Conservation (phyloP, 2,113 vertebrate genomes). For the Catagonus wagneri region DNA sequence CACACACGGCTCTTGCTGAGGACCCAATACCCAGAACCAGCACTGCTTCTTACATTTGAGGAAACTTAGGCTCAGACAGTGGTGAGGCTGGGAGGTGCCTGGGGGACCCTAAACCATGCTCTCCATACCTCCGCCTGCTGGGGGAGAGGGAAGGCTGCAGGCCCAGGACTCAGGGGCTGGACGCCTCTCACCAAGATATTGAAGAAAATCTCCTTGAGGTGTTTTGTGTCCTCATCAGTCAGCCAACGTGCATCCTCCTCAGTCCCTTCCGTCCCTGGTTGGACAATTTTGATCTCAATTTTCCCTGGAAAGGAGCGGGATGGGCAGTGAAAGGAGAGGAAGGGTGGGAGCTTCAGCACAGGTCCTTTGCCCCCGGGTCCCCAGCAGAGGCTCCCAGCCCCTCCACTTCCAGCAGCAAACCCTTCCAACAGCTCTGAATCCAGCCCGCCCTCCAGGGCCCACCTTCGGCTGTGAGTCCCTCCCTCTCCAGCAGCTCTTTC, state of each 20-base stretch:
- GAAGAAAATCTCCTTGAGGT: slow-evolving; percentile 96
- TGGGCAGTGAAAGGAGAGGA: background rate
- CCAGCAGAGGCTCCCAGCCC: slow-evolving; percentile 62
- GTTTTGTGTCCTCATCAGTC: slow-evolving; percentile 95
- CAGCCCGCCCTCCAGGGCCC: slow-evolving; percentile 80
- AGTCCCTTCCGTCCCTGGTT: slow-evolving; percentile 86
- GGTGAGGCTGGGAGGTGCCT: background rate
- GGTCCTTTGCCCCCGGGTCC: slow-evolving; percentile 18
- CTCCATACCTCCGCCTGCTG: background rate
- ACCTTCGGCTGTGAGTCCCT: slow-evolving; percentile 97
- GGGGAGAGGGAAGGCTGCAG: background rate
- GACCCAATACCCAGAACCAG: background rate
- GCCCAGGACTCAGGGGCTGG: background rate
- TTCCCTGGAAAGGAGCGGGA: slow-evolving; percentile 87
- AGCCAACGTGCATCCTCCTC: slow-evolving; percentile 95
- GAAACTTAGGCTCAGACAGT: background rate
- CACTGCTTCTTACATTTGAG: background rate
- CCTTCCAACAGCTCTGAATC: slow-evolving; percentile 63
- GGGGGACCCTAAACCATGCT: background rate
- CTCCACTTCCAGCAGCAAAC: background rate
- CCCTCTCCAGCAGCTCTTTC: slow-evolving; percentile 97
- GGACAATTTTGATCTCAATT: slow-evolving; percentile 97
- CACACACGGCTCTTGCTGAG: background rate
- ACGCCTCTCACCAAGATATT: slow-evolving; percentile 92
- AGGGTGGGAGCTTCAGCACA: background rate